Conservation (phyloP, 2,113 vertebrate species). For the Mirza zaza region DNA sequence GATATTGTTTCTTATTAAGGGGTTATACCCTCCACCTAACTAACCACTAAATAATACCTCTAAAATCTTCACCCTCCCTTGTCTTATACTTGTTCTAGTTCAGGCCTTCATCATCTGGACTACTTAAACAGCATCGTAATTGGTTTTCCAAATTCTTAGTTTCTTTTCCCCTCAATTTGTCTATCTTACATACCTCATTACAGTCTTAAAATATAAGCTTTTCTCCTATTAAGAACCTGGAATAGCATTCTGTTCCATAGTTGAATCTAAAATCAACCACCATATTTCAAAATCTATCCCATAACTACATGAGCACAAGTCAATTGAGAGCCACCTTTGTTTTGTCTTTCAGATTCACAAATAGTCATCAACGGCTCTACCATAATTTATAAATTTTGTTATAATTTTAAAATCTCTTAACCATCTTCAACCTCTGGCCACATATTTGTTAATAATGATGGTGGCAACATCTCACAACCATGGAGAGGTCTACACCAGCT, state of each 20-base stretch:
- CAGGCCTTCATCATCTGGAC: background rate
- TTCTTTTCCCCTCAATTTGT: background rate
- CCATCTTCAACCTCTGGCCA: background rate
- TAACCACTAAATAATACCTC: background rate
- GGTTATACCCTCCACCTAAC: background rate
- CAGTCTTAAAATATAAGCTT: background rate
- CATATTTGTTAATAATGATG: background rate
- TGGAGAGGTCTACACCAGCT: fast-evolving
- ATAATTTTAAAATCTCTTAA: background rate
- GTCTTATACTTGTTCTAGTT: background rate
- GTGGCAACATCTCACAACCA: background rate
- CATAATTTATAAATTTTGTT: background rate
- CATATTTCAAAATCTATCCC: background rate
- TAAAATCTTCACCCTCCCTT: background rate
- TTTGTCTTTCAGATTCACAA: background rate
- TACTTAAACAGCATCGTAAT: background rate
- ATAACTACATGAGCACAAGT: background rate
- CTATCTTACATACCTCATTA: background rate
- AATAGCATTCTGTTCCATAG: background rate
- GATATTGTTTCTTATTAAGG: background rate
- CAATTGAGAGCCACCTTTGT: background rate
- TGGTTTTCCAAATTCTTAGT: background rate
- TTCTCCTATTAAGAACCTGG: background rate
- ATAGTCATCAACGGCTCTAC: background rate
- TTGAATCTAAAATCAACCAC: background rate